These are phyloP conservation scores for Colletes latitarsis DNA, from an alignment of 1,140 invertebrate genomes.

Conservation along the genomic window DNA sequence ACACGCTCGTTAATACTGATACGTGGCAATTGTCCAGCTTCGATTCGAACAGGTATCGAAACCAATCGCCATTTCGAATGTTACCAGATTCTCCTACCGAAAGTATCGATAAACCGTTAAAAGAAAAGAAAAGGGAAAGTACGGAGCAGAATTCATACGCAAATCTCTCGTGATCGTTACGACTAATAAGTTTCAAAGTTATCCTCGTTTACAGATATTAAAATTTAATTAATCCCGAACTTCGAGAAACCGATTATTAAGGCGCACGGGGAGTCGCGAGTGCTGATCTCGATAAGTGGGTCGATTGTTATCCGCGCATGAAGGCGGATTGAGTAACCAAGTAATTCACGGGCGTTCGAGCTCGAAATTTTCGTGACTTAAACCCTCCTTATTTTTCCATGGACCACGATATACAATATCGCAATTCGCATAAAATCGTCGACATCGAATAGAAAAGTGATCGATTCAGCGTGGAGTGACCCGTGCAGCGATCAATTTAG, in stretches of 20 bases:
- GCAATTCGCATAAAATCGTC: no score
- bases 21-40: no score
- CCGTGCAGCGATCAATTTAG: background rate
- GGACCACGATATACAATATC: no score
- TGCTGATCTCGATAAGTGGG: background rate
- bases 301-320: slow-evolving; percentile 24
- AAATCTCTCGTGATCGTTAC: slow-evolving; percentile 18
- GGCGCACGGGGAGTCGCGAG: background rate
- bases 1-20: no score
- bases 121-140: slow-evolving; percentile 15
- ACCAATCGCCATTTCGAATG: no score
- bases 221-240: background rate
- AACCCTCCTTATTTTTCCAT: no score
- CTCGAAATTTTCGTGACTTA: background rate
- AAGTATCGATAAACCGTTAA: background rate
- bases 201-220: background rate
- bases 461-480: no score
- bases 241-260: background rate
- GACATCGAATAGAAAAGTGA: no score
- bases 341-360: background rate
- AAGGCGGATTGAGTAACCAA: slow-evolving; percentile 14
- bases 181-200: background rate
- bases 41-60: no score
- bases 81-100: no score
- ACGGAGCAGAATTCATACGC: background rate